These are phyloP conservation scores for Proales similis DNA, from an alignment of 1,140 invertebrate genomes.

Conservation along the genomic window DNA sequence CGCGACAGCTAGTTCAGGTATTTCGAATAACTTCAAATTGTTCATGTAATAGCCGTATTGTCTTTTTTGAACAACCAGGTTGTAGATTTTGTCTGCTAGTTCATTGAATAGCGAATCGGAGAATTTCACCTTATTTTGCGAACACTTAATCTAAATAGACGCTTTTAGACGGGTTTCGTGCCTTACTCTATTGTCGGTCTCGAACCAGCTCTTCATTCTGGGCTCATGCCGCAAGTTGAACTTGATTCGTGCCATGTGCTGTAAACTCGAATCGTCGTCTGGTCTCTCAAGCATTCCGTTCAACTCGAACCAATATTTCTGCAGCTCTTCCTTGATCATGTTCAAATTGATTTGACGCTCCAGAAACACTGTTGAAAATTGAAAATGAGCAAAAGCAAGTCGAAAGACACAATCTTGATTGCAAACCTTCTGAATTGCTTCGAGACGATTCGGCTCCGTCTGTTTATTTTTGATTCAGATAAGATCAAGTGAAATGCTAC, in stretches of 20 bases:
- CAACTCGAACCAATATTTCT: slow-evolving; percentile 48
- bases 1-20: slow-evolving; percentile 26
- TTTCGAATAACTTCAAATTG: slow-evolving; percentile 40
- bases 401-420: too few relatives aligned
- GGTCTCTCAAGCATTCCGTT: slow-evolving; percentile 44
- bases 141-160: not conserved
- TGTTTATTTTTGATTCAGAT: too few relatives aligned
- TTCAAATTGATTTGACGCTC: slow-evolving; percentile 39
- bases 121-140: not conserved
- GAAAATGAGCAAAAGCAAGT: too few relatives aligned
- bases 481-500: too few relatives aligned
- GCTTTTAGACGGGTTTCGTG: not conserved
- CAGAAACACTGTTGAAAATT: too few relatives aligned
- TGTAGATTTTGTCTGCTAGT: slow-evolving; percentile 27
- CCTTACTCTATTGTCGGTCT: slow-evolving; percentile 27
- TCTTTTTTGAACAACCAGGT: slow-evolving; percentile 10
- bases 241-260: slow-evolving; percentile 47
- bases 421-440: too few relatives aligned
- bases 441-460: too few relatives aligned
- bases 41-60: slow-evolving; percentile 34
- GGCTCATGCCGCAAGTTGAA: slow-evolving; percentile 44
- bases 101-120: not conserved
- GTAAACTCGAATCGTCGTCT: slow-evolving; percentile 43
- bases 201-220: slow-evolving; percentile 32
- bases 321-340: slow-evolving; percentile 43